These are phyloP conservation scores for Muschampia plurimacula DNA, from an alignment of 2,888 invertebrate genomes.

Conservation along the genomic window DNA sequence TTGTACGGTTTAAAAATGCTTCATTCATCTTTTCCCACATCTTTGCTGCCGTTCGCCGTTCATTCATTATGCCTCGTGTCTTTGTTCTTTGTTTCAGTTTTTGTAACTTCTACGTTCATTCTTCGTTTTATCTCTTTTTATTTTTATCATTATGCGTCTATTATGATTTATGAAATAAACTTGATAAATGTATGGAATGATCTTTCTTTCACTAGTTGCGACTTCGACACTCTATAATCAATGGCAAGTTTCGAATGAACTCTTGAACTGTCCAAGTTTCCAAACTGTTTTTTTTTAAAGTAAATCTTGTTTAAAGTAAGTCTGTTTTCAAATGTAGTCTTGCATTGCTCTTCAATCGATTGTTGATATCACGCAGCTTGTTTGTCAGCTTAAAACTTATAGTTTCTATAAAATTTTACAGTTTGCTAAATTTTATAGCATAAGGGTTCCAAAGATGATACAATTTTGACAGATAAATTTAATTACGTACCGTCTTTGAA, in stretches of 20 bases:
- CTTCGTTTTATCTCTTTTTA: not conserved
- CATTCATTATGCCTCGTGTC: not conserved
- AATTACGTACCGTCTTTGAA: not conserved
- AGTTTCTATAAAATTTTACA: no score
- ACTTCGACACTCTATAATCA: no score
- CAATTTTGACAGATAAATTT: no score
- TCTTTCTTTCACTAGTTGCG: no score
- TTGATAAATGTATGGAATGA: no score
- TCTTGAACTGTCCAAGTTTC: no score
- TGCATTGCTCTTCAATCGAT: not conserved
- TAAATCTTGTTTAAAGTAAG: no score
- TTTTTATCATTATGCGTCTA: not conserved
- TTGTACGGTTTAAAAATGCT: slow-evolving; percentile 2
- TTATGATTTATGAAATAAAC: not conserved
- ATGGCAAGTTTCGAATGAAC: no score
- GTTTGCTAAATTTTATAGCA: no score
- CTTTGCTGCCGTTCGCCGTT: slow-evolving; percentile 1
- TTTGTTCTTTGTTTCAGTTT: slow-evolving; percentile 14
- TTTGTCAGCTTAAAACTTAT: no score
- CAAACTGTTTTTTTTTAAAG: no score
- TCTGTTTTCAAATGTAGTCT: not conserved
- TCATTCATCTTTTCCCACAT: slow-evolving; percentile 14
- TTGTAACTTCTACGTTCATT: not conserved
- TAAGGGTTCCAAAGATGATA: no score
- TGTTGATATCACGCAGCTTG: not conserved